phyloP scores from a whole-genome alignment of 2,888 invertebrate species.

The Heterodera filipjevi region DNA sequence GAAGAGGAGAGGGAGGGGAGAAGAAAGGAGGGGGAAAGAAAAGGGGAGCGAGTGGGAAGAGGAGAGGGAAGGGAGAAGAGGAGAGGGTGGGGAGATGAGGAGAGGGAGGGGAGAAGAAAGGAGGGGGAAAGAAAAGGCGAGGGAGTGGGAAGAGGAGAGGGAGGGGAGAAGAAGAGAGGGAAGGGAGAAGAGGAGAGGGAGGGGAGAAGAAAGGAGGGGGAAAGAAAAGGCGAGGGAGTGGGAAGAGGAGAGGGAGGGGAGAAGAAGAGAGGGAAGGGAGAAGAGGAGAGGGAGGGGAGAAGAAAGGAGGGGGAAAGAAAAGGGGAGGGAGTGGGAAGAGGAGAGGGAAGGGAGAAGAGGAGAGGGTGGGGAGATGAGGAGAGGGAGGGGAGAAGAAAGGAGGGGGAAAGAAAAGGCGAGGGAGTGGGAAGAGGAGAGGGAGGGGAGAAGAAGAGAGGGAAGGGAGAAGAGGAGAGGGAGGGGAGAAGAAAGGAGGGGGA shows the following conservation, averaged over 20 bases:
- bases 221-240: neutral
- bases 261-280: too few relatives aligned
- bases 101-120: neutral
- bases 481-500: neutral
- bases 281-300: neutral
- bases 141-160: neutral
- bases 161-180: too few relatives aligned
- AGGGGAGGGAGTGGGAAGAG: neutral
- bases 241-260: neutral
- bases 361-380: too few relatives aligned
- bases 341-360: neutral
- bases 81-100: too few relatives aligned
- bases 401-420: neutral
- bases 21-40: neutral
- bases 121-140: neutral
- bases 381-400: neutral
- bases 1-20: neutral
- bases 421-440: neutral
- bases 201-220: neutral
- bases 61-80: too few relatives aligned
- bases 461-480: neutral
- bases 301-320: neutral
- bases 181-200: too few relatives aligned
- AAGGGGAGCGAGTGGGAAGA: neutral
- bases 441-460: neutral